Base-by-base conservation (phyloP, 2,797 vertebrate genomes). In the Falco naumanni region DNA sequence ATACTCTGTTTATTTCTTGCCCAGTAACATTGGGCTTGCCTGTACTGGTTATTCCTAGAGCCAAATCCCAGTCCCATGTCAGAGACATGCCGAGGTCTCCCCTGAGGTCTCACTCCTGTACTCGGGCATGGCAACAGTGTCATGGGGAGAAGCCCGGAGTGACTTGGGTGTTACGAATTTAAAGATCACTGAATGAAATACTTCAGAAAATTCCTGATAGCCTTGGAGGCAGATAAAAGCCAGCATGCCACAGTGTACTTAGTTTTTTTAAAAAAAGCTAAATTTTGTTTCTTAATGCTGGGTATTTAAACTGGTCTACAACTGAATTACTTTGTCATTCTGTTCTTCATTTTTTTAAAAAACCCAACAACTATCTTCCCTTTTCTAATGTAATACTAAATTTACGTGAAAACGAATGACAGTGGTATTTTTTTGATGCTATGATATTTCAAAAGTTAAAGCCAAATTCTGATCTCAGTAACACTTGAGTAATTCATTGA, bases 381-480 rank as follows among this genome's bases (percentile, higher is more conserved):
- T 98, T 98, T 98, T 98, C 97, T 98, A 98, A 98, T 98, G 98
- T 96, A 93, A 63, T 72, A n/a, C 81, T 84, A 95, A 95, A 96
- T 96, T 96, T 86, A 84, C 10, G n/a, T 63, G 25, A 95, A 91
- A 92, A 90, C 20, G 71, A 61, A 65, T 47, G 8, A 16, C 28
- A 41, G 0, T 76, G 34, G 6, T 66, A 29, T 51, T 87, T 89
- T 60, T 64, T 41, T 37, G 24, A 45, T 39, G 19, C 47, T 84
- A 0, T 31, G 3, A 71, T 61, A 45, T 81, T 86, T 90, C 33
- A 64, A 59, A 95, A 89, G 24, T 63, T 75, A 59, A 69, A 83
- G 43, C 31, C 39, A 91, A 96, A 92, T 94, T 95, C 37, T 91
- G 20, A 39, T 87, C 39, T 89, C 34, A 31, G 31, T 88, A 93